phyloP scores from a whole-genome alignment of 30 jellyfish, hydroid and myxozoan genomes.

The Turritopsis dohrnii region DNA sequence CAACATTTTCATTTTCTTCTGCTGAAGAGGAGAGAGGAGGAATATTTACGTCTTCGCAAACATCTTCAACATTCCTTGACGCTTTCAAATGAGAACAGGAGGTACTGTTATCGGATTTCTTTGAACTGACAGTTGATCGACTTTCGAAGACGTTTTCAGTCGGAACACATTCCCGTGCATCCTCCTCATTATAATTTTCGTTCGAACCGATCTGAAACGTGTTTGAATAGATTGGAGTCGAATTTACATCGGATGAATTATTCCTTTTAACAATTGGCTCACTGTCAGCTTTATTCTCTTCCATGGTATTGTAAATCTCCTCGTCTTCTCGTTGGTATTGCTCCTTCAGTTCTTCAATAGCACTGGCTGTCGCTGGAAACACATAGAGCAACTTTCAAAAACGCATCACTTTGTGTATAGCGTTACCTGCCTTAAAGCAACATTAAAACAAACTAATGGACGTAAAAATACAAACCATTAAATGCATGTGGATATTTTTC shows the following conservation, averaged over 20 bases:
- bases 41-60: neutral
- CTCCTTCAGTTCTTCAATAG: conserved; percentile 9
- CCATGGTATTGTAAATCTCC: neutral
- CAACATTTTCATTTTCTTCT: neutral
- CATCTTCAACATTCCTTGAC: neutral
- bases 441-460: no score
- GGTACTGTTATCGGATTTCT: neutral
- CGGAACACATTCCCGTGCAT: neutral
- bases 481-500: conserved; percentile 19
- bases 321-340: conserved; percentile 21
- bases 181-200: neutral
- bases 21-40: neutral
- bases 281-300: neutral
- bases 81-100: neutral
- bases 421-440: no score
- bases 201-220: neutral
- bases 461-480: conserved; percentile 9
- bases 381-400: neutral
- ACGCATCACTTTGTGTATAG: neutral
- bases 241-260: no score
- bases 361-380: conserved; percentile 23
- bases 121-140: neutral
- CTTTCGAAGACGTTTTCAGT: neutral
- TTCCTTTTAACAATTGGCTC: neutral
- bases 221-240: neutral